Conservation (phyloP, 1,140 invertebrate genomes). For the Diabrotica virgifera region DNA sequence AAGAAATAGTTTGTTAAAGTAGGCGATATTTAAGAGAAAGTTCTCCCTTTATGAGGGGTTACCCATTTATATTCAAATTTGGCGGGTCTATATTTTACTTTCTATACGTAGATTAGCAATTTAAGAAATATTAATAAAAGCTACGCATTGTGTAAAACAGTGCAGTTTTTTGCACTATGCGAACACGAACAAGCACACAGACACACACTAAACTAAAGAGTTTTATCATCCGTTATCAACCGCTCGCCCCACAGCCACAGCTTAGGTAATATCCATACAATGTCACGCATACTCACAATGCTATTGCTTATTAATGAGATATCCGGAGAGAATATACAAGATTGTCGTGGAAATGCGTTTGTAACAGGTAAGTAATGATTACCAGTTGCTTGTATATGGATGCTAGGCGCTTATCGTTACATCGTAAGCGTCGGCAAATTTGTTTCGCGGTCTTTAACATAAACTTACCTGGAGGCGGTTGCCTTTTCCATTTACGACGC, state of each 20-base stretch:
- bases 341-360: conserved; percentile 30
- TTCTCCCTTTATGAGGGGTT: too few species aligned
- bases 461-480: not conserved
- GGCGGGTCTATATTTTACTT: too few species aligned
- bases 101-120: too few species aligned
- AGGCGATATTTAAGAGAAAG: too few species aligned
- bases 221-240: conserved; percentile 40
- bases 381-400: conserved; percentile 20
- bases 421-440: not conserved
- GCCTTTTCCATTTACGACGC: not conserved
- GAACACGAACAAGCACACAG: not conserved
- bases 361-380: conserved; percentile 30
- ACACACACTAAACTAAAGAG: conserved; percentile 17
- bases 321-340: conserved; percentile 24
- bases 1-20: too few species aligned
- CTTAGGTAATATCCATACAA: conserved; percentile 40
- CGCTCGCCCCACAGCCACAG: conserved; percentile 20
- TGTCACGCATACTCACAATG: conserved; percentile 40
- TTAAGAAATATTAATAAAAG: too few species aligned
- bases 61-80: too few species aligned
- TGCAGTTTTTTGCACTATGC: not conserved
- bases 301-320: conserved; percentile 40
- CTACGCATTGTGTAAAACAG: not conserved
- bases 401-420: not conserved
- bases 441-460: not conserved